These are phyloP conservation scores for Sylvilagus floridanus DNA, from an alignment of 2,797 vertebrate genomes.

Conservation along the genomic window DNA sequence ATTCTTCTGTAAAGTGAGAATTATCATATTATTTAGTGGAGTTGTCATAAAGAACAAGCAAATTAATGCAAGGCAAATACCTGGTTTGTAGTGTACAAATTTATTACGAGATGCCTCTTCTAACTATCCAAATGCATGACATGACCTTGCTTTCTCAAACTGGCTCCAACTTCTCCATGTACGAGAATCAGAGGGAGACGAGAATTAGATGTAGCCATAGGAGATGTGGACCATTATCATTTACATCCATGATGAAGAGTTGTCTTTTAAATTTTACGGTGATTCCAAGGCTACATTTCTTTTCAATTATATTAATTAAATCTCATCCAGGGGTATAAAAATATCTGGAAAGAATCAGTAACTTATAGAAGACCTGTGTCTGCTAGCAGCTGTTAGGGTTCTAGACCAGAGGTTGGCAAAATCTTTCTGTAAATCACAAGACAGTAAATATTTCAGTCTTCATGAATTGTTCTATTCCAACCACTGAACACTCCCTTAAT, in stretches of 20 bases:
- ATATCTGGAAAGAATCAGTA: constrained; percentile 42
- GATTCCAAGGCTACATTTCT: background rate
- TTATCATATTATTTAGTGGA: background rate
- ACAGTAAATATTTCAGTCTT: constrained; percentile 42
- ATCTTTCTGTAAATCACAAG: constrained; percentile 11
- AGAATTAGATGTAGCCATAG: background rate
- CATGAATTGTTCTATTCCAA: background rate
- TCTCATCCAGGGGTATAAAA: constrained; percentile 22
- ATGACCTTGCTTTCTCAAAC: constrained; percentile 37
- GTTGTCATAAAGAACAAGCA: constrained; percentile 54
- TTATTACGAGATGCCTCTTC: constrained; percentile 37
- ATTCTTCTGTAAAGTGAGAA: constrained; percentile 31
- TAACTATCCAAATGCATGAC: background rate
- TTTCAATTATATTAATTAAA: constrained; percentile 51
- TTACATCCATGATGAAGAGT: background rate
- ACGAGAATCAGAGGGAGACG: background rate
- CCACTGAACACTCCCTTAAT: constrained; percentile 7
- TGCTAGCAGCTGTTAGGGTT: constrained; percentile 51
- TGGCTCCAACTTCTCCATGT: background rate
- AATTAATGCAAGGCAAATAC: constrained; percentile 29
- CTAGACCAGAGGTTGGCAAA: background rate
- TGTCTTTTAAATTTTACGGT: background rate
- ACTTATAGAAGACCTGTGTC: constrained; percentile 15
- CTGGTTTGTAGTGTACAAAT: constrained; percentile 22
- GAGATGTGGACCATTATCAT: constrained; percentile 28